Base-by-base conservation (phyloP, 1,140 invertebrate species). In the Homarus americanus region DNA sequence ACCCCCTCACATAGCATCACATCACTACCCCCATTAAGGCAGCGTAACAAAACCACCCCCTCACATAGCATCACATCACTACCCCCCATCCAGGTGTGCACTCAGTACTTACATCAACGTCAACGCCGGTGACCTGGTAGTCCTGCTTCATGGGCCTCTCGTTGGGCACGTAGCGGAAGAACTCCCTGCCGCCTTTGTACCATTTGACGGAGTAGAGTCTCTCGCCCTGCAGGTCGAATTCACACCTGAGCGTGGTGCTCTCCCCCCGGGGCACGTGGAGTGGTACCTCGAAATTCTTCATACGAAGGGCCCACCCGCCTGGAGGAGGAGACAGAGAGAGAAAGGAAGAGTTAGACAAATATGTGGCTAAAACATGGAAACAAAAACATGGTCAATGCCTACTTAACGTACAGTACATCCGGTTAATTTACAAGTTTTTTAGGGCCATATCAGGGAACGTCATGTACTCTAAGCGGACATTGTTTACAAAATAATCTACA, bases 181-280 rank as follows among this genome's bases (percentile, higher is more conserved):
- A 97, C 94, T 97, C 97, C 93, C 96, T 95, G 88, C 96, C 95
- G 92, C 96, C 96, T 94, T 96, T 96, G 95, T 97, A 97, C 97
- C 97, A 97, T 94, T 97, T 97, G 85, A 97, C 96, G 7, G 96
- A 97, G 94, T 97, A 97, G 40, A 97, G 95, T 1, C 95, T 94
- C 76, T 96, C 96, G 12, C 95, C 95, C 92, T 96, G 96, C 93
- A 96, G 94, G 93, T 96, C 95, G 93, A 96, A 97, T 91, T 95
- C 94, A 93, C 96, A 96, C 93, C 96, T 95, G 91, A 97, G 94
- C 80, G 93, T 94, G 40, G 95, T 95, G 87, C 95, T 95, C 85
- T 96, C 95, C 32, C 96, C 96, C 87, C 96, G 94, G 90, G 96
- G 95, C 92, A 96, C 96, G 94, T 93, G 93, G 12, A 92, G 88